Percentiles rank a stretch among this genome's conserved stretches.
phyloP scores from a whole-genome alignment of 2,888 invertebrate species.

The Thera obeliscata region DNA sequence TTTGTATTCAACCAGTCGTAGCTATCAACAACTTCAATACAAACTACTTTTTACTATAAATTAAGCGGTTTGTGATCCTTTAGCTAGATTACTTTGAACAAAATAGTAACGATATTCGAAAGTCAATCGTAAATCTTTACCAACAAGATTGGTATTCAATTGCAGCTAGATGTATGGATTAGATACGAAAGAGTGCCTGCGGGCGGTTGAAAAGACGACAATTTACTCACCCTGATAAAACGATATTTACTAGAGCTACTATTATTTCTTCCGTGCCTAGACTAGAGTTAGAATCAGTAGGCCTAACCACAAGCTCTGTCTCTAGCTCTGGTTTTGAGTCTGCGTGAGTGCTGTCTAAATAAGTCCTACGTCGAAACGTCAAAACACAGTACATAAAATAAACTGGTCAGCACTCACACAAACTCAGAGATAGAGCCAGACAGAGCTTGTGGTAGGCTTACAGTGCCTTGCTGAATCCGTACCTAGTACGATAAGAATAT shows the following conservation, averaged over 20 bases:
- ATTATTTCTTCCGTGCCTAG: too few relatives aligned
- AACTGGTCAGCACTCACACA: too few relatives aligned
- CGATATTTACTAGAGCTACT: neutral
- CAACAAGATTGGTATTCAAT: constrained; percentile 7
- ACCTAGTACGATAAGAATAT: too few relatives aligned
- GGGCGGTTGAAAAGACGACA: constrained; percentile 1
- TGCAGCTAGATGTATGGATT: constrained; percentile 7
- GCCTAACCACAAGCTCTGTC: too few relatives aligned
- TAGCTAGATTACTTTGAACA: constrained; percentile 11
- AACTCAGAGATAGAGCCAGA: too few relatives aligned
- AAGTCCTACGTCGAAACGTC: too few relatives aligned
- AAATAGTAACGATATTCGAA: constrained; percentile 17
- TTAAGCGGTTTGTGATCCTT: constrained; percentile 14
- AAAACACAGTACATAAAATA: too few relatives aligned
- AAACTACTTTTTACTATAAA: constrained; percentile 27
- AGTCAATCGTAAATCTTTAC: constrained; percentile 13
- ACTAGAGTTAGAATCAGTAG: too few relatives aligned
- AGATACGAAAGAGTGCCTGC: neutral
- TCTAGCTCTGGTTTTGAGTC: too few relatives aligned
- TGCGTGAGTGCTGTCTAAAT: too few relatives aligned
- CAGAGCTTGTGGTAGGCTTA: too few relatives aligned
- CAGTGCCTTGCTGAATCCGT: neutral
- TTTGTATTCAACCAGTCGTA: constrained; percentile 11
- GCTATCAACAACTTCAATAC: constrained; percentile 22
- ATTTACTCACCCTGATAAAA: constrained; percentile 2